Base-by-base conservation (phyloP, 2,797 vertebrate species). In the Spea hammondii region DNA sequence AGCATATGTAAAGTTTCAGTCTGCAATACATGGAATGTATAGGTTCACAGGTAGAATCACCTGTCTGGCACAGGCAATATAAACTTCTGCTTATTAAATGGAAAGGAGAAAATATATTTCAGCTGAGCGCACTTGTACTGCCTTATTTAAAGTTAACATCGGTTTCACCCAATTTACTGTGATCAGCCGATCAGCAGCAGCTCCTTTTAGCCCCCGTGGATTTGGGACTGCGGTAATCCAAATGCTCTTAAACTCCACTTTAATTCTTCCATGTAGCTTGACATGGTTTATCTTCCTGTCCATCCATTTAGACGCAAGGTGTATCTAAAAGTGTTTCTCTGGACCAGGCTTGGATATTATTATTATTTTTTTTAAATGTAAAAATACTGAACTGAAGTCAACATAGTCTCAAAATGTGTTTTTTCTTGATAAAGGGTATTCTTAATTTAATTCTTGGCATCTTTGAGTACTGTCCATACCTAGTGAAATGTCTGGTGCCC, bases 161-260 rank as follows among this genome's bases (percentile, higher is more conserved):
- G 72, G 53, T 49, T 69, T 46, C 10, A 13, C 54, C 4, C 70
- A 50, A 62, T 82, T 69, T 73, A 17, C 54, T 6, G 48, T 10
- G 70, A 82, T 82, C 79, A 82, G 79, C 75, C 77, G 79, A 82
- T 74, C 76, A 8, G 59, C 13, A 47, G 75, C 70, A 67, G 74
- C 70, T 54, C 45, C 32, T 66, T 64, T 72, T 10, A 72, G 74
- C 69, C 71, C 75, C 72, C 77, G 77, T 77, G 79, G 75, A 82
- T 82, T 82, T 68, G 75, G 70, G 62, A 60, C n/a, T 73, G 67
- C 47, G 44, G 74, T 77, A 77, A 77, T 77, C 64, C 65, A 65
- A 81, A 57, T 69, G 79, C 69, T 60, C 69, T 46, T 32, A 72
- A 72, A 47, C 9, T 8, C 59, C 6, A 46, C 74, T 48, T 45